A percentile compares a stretch with the other conserved stretches of the same genome.
Evolutionary conservation across 2,113 vertebrate species (phyloP).

Genomic region (Alaudala cheleensis): DNA sequence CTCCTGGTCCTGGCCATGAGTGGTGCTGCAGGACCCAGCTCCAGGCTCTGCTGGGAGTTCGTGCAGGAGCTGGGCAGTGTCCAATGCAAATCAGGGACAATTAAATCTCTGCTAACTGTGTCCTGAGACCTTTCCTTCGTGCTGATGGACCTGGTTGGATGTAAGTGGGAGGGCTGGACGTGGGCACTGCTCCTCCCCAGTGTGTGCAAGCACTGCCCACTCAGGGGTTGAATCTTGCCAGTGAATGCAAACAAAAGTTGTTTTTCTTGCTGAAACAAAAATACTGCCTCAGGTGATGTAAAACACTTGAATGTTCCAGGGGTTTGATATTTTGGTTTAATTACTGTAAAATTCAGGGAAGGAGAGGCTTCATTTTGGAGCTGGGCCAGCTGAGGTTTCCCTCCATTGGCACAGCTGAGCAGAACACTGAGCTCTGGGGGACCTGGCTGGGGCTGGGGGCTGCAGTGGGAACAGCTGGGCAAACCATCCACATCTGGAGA

Average conservation of each 20-base stretch:
- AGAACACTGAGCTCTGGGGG: neutral
- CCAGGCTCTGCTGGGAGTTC: neutral
- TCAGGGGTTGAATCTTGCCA: neutral
- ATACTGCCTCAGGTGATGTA: neutral
- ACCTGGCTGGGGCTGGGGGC: neutral
- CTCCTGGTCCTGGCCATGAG: accelerated
- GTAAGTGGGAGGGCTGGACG: neutral
- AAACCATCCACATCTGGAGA: neutral
- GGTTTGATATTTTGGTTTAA: neutral
- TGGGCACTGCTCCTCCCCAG: neutral
- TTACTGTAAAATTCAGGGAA: neutral
- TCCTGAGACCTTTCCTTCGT: neutral
- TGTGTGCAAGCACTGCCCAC: accelerated
- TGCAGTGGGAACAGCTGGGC: neutral
- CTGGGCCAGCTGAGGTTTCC: neutral
- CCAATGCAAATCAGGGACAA: neutral
- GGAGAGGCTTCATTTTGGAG: neutral
- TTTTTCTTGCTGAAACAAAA: neutral
- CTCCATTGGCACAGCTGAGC: neutral
- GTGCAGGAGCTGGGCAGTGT: neutral
- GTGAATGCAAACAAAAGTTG: neutral
- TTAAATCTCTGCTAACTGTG: neutral
- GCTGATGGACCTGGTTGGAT: neutral
- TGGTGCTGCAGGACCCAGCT: neutral
- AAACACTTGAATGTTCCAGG: neutral